Conservation (phyloP, 2,888 invertebrate species). For the Bembecia ichneumoniformis region DNA sequence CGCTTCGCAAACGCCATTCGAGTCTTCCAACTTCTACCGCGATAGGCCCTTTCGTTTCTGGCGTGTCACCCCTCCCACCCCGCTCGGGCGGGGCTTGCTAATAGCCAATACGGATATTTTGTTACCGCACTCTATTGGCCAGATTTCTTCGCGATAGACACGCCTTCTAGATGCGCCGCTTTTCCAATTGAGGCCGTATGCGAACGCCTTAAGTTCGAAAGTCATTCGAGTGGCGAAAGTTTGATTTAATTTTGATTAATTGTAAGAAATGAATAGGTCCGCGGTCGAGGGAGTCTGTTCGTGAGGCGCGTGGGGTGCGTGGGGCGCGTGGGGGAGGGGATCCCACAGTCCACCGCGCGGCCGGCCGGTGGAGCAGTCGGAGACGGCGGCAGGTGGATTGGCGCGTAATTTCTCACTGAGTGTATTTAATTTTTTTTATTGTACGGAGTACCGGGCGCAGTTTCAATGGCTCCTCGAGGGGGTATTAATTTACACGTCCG, state of each 20-base stretch:
- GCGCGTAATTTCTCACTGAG: slow-evolving; percentile 22
- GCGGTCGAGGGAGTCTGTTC: slow-evolving; percentile 17
- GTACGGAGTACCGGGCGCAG: slow-evolving; percentile 16
- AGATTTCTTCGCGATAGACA: slow-evolving; percentile 66
- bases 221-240: slow-evolving; percentile 23
- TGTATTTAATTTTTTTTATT: slow-evolving; percentile 9
- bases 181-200: slow-evolving; percentile 31
- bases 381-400: slow-evolving; percentile 21
- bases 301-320: not conserved
- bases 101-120: slow-evolving; percentile 74
- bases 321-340: slow-evolving; percentile 1
- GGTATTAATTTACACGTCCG: slow-evolving; percentile 20
- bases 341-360: not conserved
- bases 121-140: slow-evolving; percentile 76
- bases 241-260: slow-evolving; percentile 71
- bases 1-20: slow-evolving; percentile 17
- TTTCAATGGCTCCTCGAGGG: slow-evolving; percentile 20
- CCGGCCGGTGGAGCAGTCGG: not conserved
- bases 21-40: not conserved
- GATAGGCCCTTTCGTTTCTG: slow-evolving; percentile 19
- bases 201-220: slow-evolving; percentile 25
- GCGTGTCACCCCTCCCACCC: slow-evolving; percentile 20
- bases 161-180: slow-evolving; percentile 38
- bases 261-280: slow-evolving; percentile 65
- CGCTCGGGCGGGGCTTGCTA: slow-evolving; percentile 64